phyloP scores from a whole-genome alignment of 1,140 invertebrate species.

The Caerostris extrusa region DNA sequence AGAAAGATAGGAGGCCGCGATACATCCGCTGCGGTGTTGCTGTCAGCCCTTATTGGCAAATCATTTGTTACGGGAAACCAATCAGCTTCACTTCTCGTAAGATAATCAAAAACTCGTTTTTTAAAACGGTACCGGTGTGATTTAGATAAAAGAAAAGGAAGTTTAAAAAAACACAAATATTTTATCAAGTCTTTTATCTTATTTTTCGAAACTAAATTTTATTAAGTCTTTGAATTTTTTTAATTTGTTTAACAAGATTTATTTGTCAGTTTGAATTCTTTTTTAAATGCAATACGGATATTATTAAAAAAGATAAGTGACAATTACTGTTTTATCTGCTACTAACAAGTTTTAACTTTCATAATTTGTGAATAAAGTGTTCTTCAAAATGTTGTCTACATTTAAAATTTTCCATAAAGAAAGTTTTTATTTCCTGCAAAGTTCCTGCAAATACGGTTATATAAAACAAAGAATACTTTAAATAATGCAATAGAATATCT shows the following conservation, averaged over 20 bases:
- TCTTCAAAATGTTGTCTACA: too few relatives aligned
- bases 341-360: too few relatives aligned
- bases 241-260: not conserved
- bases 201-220: not conserved
- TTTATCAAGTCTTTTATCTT: not conserved
- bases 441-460: too few relatives aligned
- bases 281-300: too few relatives aligned
- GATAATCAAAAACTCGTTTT: constrained; percentile 8
- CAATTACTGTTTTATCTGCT: too few relatives aligned
- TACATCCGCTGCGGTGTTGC: constrained; percentile 23
- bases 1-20: not conserved
- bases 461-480: too few relatives aligned
- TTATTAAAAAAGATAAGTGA: too few relatives aligned
- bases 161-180: not conserved
- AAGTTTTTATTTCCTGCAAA: too few relatives aligned
- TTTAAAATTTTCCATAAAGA: too few relatives aligned
- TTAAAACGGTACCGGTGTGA: not conserved
- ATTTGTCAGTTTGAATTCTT: not conserved
- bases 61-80: constrained; percentile 7
- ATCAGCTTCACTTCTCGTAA: not conserved
- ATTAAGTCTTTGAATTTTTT: not conserved
- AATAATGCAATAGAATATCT: too few relatives aligned
- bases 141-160: not conserved
- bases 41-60: not conserved
- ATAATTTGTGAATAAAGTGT: too few relatives aligned